Evolutionary conservation across 2,888 invertebrate genomes (phyloP), one percentile per base, ranked within the genome.

Genomic region (Drosophila tanythrix): DNA sequence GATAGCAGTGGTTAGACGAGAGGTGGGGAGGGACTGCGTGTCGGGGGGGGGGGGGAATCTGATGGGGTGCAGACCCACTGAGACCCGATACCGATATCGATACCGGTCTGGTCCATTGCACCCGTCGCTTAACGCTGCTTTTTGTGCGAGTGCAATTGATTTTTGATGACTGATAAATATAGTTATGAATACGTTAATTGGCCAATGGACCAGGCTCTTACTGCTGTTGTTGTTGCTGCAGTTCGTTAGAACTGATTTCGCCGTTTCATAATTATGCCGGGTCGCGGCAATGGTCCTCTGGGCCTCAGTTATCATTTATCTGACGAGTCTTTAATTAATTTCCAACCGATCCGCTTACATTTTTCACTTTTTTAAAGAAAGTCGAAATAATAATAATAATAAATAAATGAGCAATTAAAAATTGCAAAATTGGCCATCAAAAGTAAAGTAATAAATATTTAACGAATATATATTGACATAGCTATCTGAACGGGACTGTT

Each of bases 301-400:
- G 58, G 58, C 8, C 51, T 56, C 36, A 61, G 65, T 65, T 69
- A 76, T 77, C 73, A 75, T 78, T 80, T 77, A 87, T 88, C 87
- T 88, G 88, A 87, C 86, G 87, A 82, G 82, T 82, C 86, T 88
- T 85, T 87, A 87, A 87, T 87, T 87, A 87, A 88, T 85, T 85
- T 80, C 71, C n/a, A 56, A 64, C 40, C 72, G 74, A 57, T 43
- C 31, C 43, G 11, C 70, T 76, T 76, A 25, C 25, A 27, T 43
- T 67, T 36, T 59, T 21, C 21, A 21, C 21, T 21, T 21, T 21
- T 21, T 21, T 21, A 21, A 21, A 21, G 21, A 21, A 21, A 36
- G 18, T 56, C 52, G 38, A 29, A 4, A 50, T 40, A 33, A 52
- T 25, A 18, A n/a, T 15, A 18, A 18, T 43, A 13, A 31, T 2